phyloP scores from a whole-genome alignment of 2,113 vertebrate genomes.

The Caretta caretta region DNA sequence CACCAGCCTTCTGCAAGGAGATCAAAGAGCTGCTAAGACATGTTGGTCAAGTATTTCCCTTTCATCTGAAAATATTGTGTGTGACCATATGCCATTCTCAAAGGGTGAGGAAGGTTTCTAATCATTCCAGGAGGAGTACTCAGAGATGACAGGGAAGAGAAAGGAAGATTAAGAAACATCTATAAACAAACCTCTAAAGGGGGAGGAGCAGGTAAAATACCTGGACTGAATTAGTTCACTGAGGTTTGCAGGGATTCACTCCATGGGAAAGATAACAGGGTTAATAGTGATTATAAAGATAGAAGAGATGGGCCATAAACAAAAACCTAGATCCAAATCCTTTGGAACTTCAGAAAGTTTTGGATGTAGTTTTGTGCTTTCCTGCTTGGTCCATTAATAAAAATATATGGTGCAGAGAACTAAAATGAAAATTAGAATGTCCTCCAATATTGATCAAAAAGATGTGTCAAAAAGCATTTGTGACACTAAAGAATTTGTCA shows the following conservation, averaged over 20 bases:
- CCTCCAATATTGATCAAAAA: neutral
- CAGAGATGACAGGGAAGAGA: slow-evolving; percentile 39
- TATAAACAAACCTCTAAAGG: neutral
- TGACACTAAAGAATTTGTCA: neutral
- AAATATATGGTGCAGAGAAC: neutral
- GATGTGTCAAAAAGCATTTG: neutral
- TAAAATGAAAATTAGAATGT: neutral
- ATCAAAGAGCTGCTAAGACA: slow-evolving; percentile 69
- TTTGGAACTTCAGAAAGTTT: neutral
- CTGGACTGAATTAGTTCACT: neutral
- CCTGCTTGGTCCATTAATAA: neutral
- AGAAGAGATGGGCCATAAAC: neutral
- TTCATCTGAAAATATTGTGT: slow-evolving; percentile 73
- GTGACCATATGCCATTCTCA: slow-evolving; percentile 18
- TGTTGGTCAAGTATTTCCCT: slow-evolving; percentile 58
- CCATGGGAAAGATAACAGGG: neutral
- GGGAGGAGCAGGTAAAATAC: slow-evolving; percentile 4
- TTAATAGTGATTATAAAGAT: neutral
- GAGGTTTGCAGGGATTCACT: neutral
- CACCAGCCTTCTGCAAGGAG: slow-evolving; percentile 43
- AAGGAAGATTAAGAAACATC: slow-evolving; percentile 46
- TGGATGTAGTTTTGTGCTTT: neutral
- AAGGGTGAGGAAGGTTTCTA: slow-evolving; percentile 65
- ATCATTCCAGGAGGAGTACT: slow-evolving; percentile 49
- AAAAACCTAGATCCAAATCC: neutral